Percentiles rank a stretch among this genome's conserved stretches.
Evolutionary conservation across 2,113 vertebrate genomes (phyloP).

Genomic region (Parus major): DNA sequence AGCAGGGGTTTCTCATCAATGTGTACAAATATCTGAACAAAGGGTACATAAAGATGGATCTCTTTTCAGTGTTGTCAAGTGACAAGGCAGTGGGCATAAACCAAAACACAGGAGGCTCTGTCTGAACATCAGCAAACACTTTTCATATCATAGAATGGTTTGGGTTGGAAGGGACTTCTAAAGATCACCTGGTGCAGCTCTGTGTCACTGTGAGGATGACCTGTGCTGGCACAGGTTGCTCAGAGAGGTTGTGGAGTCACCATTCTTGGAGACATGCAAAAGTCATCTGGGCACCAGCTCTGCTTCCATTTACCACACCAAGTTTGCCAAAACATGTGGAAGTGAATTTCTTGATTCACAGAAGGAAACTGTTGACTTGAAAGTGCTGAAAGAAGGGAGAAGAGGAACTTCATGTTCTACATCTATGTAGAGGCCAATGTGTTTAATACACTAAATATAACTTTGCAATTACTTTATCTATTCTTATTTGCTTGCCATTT

Average conservation of each 20-base stretch:
- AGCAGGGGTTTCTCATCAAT: not conserved
- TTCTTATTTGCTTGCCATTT: not conserved
- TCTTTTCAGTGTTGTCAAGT: not conserved
- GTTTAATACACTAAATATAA: not conserved
- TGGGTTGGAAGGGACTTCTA: not conserved
- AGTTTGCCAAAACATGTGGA: not conserved
- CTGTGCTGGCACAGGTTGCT: not conserved
- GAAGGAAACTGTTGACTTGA: not conserved
- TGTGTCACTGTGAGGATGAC: not conserved
- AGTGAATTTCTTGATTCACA: not conserved
- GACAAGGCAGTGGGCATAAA: not conserved
- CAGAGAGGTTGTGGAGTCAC: not conserved
- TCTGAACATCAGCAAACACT: not conserved
- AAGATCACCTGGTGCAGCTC: not conserved
- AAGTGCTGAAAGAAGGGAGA: not conserved
- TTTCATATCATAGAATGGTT: not conserved
- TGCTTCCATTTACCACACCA: not conserved
- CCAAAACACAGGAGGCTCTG: not conserved
- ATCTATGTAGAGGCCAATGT: rapidly evolving
- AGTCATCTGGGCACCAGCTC: not conserved
- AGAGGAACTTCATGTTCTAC: not conserved
- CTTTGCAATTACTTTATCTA: not conserved
- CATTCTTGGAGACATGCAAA: not conserved
- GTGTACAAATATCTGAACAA: not conserved
- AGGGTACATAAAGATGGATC: not conserved